These are phyloP conservation scores for Julus scanicus DNA, from an alignment of 2,888 invertebrate genomes.

Conservation along the genomic window DNA sequence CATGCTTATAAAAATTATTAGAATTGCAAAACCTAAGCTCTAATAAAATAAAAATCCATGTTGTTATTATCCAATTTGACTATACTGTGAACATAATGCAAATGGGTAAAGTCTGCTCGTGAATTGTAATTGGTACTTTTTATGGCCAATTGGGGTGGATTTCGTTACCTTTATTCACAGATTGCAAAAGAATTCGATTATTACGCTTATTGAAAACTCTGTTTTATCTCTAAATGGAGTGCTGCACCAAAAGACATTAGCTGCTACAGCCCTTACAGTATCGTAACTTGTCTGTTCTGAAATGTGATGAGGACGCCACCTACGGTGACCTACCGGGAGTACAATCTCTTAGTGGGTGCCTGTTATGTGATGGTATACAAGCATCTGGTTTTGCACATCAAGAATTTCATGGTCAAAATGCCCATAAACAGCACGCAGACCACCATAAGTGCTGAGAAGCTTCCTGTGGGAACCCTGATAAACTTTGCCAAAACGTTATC, in stretches of 20 bases:
- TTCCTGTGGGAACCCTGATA: conserved; percentile 52
- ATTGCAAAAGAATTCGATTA: background rate
- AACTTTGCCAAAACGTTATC: conserved; percentile 52
- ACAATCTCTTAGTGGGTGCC: conserved; percentile 27
- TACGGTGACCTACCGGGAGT: background rate
- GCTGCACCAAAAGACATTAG: background rate
- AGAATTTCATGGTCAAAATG: conserved; percentile 27
- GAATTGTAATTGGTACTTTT: too few relatives aligned
- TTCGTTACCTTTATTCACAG: background rate
- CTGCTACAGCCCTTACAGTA: too few relatives aligned
- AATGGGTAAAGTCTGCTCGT: too few relatives aligned
- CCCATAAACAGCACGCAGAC: conserved; percentile 27
- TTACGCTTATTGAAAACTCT: background rate
- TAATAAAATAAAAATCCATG: too few relatives aligned
- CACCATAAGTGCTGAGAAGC: conserved; percentile 50
- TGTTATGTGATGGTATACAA: background rate
- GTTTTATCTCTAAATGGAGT: background rate
- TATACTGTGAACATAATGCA: background rate
- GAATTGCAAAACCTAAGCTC: background rate
- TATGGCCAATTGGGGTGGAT: background rate
- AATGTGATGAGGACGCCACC: conserved; percentile 8
- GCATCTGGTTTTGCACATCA: conserved; percentile 45
- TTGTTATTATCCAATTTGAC: too few relatives aligned
- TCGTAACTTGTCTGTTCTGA: background rate
- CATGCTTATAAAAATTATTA: background rate